Base-by-base conservation (phyloP, 2,113 vertebrate genomes). In the Corythornis madagascariensis region DNA sequence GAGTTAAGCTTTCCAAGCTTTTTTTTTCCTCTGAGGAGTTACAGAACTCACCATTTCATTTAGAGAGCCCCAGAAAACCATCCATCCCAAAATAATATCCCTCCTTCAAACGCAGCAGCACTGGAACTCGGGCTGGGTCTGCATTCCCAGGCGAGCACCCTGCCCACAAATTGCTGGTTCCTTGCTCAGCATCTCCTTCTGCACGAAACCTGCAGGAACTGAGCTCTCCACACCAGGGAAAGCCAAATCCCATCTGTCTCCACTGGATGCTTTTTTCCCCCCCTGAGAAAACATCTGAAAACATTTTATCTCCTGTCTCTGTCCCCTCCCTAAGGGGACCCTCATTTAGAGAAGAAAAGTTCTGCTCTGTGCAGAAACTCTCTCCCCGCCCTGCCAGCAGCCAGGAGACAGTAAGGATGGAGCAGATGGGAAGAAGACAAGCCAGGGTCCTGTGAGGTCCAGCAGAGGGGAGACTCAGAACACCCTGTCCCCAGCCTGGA, bases 161-260 rank as follows among this genome's bases (percentile, higher is more conserved):
- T 78, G 71, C 93, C 94, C 93, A 52, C 94, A 93, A 92, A 94
- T 89, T 92, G 81, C 66, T 2, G 28, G 38, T 29, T 86, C 8
- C 42, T 83, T 10, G 0, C 55, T 78, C 3, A 0, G 63, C 3
- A 0, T 43, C 81, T 80, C 16, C 1, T 47, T 60, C 81, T 45
- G 35, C 40, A 5, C 45, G 13, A 35, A 63, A 73, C 4, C 33
- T 59, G 43, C 74, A 77, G 64, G 63, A 71, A 6, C 48, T 0
- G 42, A 80, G 72, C 11, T 57, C 43, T 33, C 31, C 59, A 18
- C 45, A 4, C 7, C 4, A 47, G 40, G 47, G 60, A 29, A 77
- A 88, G 17, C 50, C 90, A 75, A 15, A 84, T 29, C 71, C 70
- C 29, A 0, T 21, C 76, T 33, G 73, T 29, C 57, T 67, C 75